Evolutionary conservation across 2,113 vertebrate species (phyloP), one percentile per base, ranked within the genome.

Genomic region (Psammodynastes pulverulentus): DNA sequence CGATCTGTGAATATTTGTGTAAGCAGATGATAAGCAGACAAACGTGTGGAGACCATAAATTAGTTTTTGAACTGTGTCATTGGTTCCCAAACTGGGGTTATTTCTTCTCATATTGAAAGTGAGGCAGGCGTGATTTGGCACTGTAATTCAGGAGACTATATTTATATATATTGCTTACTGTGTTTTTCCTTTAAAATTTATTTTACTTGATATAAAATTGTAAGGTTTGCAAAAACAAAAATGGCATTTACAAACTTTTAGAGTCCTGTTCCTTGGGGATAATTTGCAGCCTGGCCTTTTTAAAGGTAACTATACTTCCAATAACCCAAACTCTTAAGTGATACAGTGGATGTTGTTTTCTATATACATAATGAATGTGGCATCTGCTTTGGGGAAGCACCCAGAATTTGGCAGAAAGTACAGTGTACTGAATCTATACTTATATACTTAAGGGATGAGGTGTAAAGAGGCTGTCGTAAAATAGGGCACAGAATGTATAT

Each of bases 41-140:
- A 17, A 46, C 24, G 24, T 46, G 45, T n/a, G 9, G 13, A 46
- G 26, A 72, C 2, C n/a, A 15, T 90, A 39, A 51, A 90, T 34
- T 39, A 4, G 54, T 85, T 90, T 84, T 79, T 43, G 21, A 79
- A 39, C 15, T 84, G 6, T 84, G 39, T 54, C 4, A 56, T 54
- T 85, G 24, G 39, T 86, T 62, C 21, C 9, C 29, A 29, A 58
- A 54, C 3, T n/a, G 48, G n/a, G 34, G 0, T 88, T 91, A 91
- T 92, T 92, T 93, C 54, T 90, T 95, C 54, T 86, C 48, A 49
- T 89, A 39, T 39, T 79, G 9, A 46, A 45, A 85, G 1, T 72
- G 84, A 29, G 39, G n/a, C 26, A 39, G 49, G 15, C 9, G 53
- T 51, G n/a, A n/a, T n/a, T n/a, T 86, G 34, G 46, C 62, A n/a